Evolutionary conservation across 1,140 invertebrate genomes (phyloP), one percentile per base, ranked within the genome.

Genomic region (Lordiphosa clarofinis): DNA sequence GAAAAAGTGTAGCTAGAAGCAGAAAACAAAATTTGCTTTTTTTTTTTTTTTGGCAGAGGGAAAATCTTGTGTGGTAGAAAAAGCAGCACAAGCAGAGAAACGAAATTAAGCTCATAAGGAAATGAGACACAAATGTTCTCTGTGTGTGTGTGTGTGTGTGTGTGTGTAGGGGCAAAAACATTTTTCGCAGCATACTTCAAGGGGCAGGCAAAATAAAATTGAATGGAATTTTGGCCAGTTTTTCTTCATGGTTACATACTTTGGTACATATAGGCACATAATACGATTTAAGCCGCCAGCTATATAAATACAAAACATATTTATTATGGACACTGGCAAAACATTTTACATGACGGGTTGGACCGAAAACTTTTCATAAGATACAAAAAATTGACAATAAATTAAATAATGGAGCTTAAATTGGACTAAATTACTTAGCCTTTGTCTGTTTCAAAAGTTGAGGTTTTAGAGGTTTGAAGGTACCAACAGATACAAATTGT

Each of bases 91-190:
- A 64, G 65, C 57, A 75, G 57, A 87, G 56, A 87, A 87, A 73
- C 67, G 60, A 87, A 87, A 82, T 78, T 76, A 82, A 84, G 81
- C 79, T 70, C 69, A 79, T 79, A 74, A 78, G 79, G 79, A 84
- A 84, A 84, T 84, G 73, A 84, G 79, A 86, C 79, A 86, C 73
- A 86, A 86, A 84, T 66, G 50, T 50, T 63, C 10, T 56, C 38
- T 24, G 35, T 46, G 64, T 62, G 62, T 68, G 66, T 65, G 70
- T 63, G 55, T 48, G 37, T 48, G 50, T 64, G 63, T 49, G 53
- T 15, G 15, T 15, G 15, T 37, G 46, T 73, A 55, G 66, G 57
- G 24, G 52, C 24, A 57, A 55, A 66, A 59, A 75, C 76, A 73
- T 61, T 84, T 84, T 73, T 70, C 39, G 73, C 66, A 82, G 70